Evolutionary conservation across 1,140 invertebrate genomes (phyloP), one percentile per base, ranked within the genome.

Genomic region (Idris sp.): DNA sequence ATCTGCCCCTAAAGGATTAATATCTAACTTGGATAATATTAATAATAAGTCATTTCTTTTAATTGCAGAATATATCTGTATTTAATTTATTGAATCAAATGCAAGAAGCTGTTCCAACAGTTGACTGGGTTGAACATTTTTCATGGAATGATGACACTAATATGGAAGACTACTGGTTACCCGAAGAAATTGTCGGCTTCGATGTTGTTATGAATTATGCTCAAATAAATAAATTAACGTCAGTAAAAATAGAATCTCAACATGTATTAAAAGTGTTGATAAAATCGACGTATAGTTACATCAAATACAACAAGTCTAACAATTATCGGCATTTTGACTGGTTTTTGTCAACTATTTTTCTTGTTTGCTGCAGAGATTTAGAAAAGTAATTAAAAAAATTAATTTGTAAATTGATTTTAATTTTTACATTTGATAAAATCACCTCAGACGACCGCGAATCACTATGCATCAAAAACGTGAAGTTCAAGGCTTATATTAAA

Each of bases 391-490:
- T 28, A 30, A 30, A 16, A 6, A 22, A 40, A 18, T 18, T 19
- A 16, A 46, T 46, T 8, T 31, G 15, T 30, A 30, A 18, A 31
- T 1, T 18, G 14, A 11, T 59, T 28, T 35, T 31, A n/a, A n/a
- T n/a, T n/a, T n/a, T n/a, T n/a, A n/a, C n/a, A n/a, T n/a, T n/a
- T n/a, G n/a, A n/a, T n/a, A n/a, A n/a, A n/a, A 51, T 38, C 46
- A 78, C 81, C 80, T 87, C 85, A 87, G 85, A 22, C 76, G 82
- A 79, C 76, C 75, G 85, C 84, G 85, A 86, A 83, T 86, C 72
- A 35, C 61, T 26, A 38, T 19, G 11, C n/a, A 22, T 22, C 19
- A 22, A 22, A 22, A 22, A 22, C 19, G 2, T 22, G 6, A 22
- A n/a, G n/a, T n/a, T 22, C 2, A 22, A 2, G 19, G 6, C 19